Conservation (phyloP, 2,888 invertebrate species). For the Torymus texanus region DNA sequence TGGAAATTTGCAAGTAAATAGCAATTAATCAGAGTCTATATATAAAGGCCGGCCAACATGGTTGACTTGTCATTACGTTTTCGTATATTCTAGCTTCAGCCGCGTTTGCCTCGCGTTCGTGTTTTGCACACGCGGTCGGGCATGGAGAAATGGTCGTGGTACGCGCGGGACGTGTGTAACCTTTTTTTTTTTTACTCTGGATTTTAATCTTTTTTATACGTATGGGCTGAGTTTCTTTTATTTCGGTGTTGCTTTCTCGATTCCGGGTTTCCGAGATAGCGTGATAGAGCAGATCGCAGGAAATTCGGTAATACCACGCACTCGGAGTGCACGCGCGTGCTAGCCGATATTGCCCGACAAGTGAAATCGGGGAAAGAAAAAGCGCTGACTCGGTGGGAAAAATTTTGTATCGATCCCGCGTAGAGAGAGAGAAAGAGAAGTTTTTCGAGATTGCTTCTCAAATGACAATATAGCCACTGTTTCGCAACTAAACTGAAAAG, state of each 20-base stretch:
- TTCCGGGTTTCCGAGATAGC: neutral
- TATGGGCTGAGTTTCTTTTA: neutral
- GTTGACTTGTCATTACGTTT: slow-evolving; percentile 72
- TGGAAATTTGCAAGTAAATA: slow-evolving; percentile 74
- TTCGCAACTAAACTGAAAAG: slow-evolving; percentile 7
- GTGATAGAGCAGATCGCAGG: neutral
- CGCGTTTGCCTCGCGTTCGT: slow-evolving; percentile 27
- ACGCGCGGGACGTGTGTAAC: slow-evolving; percentile 5
- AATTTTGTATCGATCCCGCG: neutral
- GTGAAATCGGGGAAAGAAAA: slow-evolving; percentile 28
- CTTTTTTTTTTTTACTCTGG: slow-evolving; percentile 66
- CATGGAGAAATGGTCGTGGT: no score
- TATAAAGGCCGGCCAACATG: slow-evolving; percentile 64
- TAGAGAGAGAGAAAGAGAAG: neutral
- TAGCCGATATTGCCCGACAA: slow-evolving; percentile 29
- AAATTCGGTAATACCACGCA: slow-evolving; percentile 32
- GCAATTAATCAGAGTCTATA: slow-evolving; percentile 73
- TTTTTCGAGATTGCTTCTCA: slow-evolving; percentile 40
- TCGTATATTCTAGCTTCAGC: neutral
- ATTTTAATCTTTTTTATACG: slow-evolving; percentile 44
- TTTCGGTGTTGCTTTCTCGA: neutral
- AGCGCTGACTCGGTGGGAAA: slow-evolving; percentile 33
- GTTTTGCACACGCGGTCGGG: no score
- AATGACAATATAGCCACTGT: slow-evolving; percentile 38
- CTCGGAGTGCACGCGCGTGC: slow-evolving; percentile 6